Base-by-base conservation (phyloP, 2,888 invertebrate species). In the Tolmerus cingulatus region DNA sequence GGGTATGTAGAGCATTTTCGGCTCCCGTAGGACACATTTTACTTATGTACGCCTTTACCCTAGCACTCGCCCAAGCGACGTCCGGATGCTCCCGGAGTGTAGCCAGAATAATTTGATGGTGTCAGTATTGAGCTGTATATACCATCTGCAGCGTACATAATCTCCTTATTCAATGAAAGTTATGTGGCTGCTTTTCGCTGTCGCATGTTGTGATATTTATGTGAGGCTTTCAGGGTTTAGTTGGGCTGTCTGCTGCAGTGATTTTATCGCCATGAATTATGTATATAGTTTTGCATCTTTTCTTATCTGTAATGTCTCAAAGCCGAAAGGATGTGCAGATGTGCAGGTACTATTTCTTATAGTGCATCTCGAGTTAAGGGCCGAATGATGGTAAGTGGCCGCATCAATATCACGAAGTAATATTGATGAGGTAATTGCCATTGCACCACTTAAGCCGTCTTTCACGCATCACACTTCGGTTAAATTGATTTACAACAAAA, bases 181-280 rank as follows among this genome's bases (percentile, higher is more conserved):
- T 90, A 90, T 90, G 90, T 89, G 90, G 90, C 89, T 89, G 90
- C 90, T 90, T 89, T 90, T 89, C 90, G 89, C 89, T 90, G 90
- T 90, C 90, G 89, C 90, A 90, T 89, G 89, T 90, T 90, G 89
- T 90, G 90, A 90, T 90, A 90, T 90, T 90, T 90, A 90, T 90
- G 89, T 89, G 89, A 90, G 90, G 90, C 89, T 90, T 90, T 90
- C 89, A 89, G 89, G 89, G 89, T 89, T 88, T 90, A 89, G 89
- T 89, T 90, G 88, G 89, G 89, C 89, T 89, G 90, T 90, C 89
- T 90, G 88, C 89, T 90, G 90, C 89, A 90, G 89, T 90, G 90
- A 90, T 90, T 90, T 89, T 89, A 90, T 90, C 89, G 88, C 89
- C 89, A 89, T 90, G 89, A 90, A 90, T 89, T 89, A 89, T 90